These are phyloP conservation scores for Alcedo atthis DNA, from an alignment of 2,797 vertebrate species.

Conservation along the genomic window DNA sequence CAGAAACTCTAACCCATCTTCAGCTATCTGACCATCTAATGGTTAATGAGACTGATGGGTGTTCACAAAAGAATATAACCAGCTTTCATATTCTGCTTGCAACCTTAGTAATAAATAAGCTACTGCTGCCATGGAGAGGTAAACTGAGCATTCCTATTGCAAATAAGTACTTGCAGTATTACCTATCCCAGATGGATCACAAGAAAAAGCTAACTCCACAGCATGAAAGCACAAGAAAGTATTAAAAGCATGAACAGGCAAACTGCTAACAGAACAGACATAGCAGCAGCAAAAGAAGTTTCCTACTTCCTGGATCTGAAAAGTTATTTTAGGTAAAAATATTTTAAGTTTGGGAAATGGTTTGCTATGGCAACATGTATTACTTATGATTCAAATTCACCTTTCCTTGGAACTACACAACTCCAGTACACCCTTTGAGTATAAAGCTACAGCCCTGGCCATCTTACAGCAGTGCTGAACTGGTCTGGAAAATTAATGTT, in stretches of 20 bases:
- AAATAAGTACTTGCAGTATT: background rate
- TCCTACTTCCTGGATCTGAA: background rate
- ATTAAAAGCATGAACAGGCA: background rate
- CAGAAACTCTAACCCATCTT: background rate
- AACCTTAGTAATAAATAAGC: background rate
- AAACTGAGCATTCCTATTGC: background rate
- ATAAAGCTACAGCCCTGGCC: background rate
- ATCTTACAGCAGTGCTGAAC: background rate
- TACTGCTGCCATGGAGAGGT: background rate
- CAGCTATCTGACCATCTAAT: background rate
- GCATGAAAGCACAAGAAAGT: background rate
- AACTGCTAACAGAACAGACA: background rate
- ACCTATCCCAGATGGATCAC: background rate
- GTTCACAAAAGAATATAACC: background rate
- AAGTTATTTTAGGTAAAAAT: background rate
- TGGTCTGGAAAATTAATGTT: background rate
- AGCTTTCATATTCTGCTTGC: background rate
- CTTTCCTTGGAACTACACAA: background rate
- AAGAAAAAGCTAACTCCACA: background rate
- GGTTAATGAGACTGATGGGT: background rate
- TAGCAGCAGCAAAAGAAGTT: background rate
- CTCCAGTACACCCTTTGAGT: background rate
- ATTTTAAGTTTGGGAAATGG: background rate
- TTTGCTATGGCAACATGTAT: background rate
- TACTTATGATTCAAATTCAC: background rate